phyloP scores from a whole-genome alignment of 2,113 vertebrate species.

The Cromileptes altivelis region DNA sequence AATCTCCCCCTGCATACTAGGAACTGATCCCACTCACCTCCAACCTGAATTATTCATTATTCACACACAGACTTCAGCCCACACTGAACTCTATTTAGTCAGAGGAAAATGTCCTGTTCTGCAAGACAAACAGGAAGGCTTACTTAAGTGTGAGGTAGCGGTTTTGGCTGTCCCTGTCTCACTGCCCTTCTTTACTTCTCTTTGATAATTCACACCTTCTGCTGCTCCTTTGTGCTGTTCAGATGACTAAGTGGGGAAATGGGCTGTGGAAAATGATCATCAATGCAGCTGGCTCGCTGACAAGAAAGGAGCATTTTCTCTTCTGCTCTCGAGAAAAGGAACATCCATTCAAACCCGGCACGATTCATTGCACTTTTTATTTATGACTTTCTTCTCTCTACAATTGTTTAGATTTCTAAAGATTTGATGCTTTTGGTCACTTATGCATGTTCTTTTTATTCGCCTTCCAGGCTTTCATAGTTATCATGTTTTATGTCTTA shows the following conservation, averaged over 20 bases:
- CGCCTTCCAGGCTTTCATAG: conserved; percentile 9
- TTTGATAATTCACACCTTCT: conserved; percentile 81
- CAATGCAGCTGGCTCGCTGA: conserved; percentile 80
- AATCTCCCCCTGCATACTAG: conserved; percentile 75
- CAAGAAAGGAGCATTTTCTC: conserved; percentile 68
- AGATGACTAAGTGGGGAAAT: conserved; percentile 84
- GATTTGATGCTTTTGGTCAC: conserved; percentile 16
- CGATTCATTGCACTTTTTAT: conserved; percentile 57
- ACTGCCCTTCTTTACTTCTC: conserved; percentile 72
- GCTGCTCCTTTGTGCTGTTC: conserved; percentile 80
- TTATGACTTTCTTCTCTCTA: conserved; percentile 37
- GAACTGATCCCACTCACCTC: conserved; percentile 75
- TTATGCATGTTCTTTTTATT: conserved; percentile 27
- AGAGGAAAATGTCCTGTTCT: conserved; percentile 63
- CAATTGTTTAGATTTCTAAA: conserved; percentile 60
- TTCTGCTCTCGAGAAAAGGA: conserved; percentile 56
- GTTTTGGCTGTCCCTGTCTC: conserved; percentile 64
- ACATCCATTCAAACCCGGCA: conserved; percentile 51
- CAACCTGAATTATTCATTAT: conserved; percentile 82
- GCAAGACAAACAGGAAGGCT: conserved; percentile 67
- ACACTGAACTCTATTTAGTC: conserved; percentile 71
- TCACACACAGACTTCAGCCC: conserved; percentile 69
- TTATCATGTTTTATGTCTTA: conserved; percentile 10
- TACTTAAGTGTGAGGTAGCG: conserved; percentile 54
- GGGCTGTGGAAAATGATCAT: conserved; percentile 85